Evolutionary conservation across 2,797 vertebrate genomes (phyloP), one percentile per base, ranked within the genome.

Genomic region (Hypotaenidia okinawae): DNA sequence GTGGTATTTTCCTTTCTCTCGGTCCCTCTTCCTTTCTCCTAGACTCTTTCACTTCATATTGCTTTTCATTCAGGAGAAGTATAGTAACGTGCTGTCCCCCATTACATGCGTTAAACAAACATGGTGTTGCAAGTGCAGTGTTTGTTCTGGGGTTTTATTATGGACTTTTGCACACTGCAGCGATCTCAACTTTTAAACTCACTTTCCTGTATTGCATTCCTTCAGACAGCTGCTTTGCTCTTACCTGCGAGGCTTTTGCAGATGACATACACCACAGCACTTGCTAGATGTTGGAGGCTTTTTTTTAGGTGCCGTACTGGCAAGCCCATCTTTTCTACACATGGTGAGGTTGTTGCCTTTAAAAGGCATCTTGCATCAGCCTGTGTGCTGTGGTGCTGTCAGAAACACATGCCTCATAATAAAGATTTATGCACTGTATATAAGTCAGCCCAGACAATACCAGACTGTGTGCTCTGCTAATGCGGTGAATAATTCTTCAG

Each of bases 281-380:
- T 85, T 81, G 41, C 45, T 73, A 21, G 41, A 43, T 57, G 37
- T 30, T 54, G 84, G 61, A 37, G 25, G 27, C 45, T 37, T 33
- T 54, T 84, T 70, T 45, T 59, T n/a, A 55, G 70, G 47, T 3
- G 2, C 63, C 79, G 51, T 45, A 25, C 18, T 67, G 64, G 47
- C 66, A 84, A 94, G 39, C 54, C 13, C n/a, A 35, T 78, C 45
- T 81, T 86, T 57, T 67, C 82, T 47, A 33, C 87, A 73, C 51
- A 3, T 81, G 64, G 51, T 35, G 51, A 91, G 43, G 62, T 61
- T 32, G 45, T 51, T 91, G 43, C 47, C 86, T 89, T 80, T 47
- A 35, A 91, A 82, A 92, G 35, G 33, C 82, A 57, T 89, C 76
- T 94, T 83, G 78, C 64, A 84, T 21, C 72, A 85, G 75, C 45